Evolutionary conservation across 2,797 vertebrate species (phyloP).

Genomic region (Pangasius macronema): DNA sequence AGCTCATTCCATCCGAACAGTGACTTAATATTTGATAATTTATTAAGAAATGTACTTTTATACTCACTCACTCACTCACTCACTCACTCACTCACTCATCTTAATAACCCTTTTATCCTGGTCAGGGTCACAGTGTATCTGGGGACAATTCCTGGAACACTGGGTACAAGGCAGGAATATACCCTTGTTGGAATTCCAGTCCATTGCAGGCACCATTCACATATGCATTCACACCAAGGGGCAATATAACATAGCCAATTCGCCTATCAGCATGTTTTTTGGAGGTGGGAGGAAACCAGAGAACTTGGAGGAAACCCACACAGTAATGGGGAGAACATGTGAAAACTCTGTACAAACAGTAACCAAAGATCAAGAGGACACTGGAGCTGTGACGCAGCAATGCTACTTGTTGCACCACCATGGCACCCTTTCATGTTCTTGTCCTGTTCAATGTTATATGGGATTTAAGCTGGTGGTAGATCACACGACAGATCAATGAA

Average conservation of each 20-base stretch:
- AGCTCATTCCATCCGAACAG: neutral
- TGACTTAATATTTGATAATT: neutral
- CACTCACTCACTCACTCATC: neutral
- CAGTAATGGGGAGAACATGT: neutral
- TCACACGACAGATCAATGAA: neutral
- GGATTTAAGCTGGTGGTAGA: neutral
- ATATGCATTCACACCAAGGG: neutral
- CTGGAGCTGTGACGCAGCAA: neutral
- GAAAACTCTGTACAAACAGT: constrained; percentile 1
- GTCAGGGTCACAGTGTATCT: neutral
- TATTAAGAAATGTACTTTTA: neutral
- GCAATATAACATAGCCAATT: neutral
- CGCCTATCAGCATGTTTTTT: neutral
- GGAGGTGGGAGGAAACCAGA: neutral
- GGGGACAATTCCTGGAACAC: neutral
- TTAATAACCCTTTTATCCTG: neutral
- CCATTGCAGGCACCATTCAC: neutral
- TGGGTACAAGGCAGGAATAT: neutral
- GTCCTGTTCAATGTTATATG: neutral
- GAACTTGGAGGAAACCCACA: neutral
- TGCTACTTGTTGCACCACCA: neutral
- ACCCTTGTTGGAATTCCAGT: too few relatives aligned
- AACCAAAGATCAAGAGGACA: neutral
- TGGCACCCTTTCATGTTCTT: neutral
- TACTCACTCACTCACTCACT: neutral